A percentile compares a stretch with the other conserved stretches of the same genome.
phyloP scores from a whole-genome alignment of 2,888 invertebrate species.

The Pyrrhia umbra region DNA sequence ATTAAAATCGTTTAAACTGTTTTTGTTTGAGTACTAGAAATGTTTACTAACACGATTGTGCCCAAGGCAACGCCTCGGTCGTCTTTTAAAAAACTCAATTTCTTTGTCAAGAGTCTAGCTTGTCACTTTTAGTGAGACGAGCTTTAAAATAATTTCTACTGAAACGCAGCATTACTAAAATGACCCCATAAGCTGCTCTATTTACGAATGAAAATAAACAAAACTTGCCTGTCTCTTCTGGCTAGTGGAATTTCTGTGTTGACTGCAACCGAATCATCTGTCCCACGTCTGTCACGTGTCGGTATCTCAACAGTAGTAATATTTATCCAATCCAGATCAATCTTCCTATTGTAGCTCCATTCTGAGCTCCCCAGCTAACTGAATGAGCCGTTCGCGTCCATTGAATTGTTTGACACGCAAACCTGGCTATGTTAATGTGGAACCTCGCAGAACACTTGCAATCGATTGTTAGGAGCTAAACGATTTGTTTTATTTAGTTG shows the following conservation, averaged over 20 bases:
- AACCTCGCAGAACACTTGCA: constrained; percentile 29
- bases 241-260: not conserved
- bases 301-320: constrained; percentile 29
- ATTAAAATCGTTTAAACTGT: not conserved
- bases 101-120: too few species aligned
- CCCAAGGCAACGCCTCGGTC: not conserved
- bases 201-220: not conserved
- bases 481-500: constrained; percentile 37
- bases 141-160: too few species aligned
- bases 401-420: constrained; percentile 80
- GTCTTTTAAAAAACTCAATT: too few species aligned
- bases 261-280: not conserved
- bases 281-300: constrained; percentile 1
- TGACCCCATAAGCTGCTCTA: too few species aligned
- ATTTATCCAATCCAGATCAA: constrained; percentile 51
- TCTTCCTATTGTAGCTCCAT: constrained; percentile 66
- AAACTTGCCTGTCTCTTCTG: not conserved
- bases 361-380: constrained; percentile 68
- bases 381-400: constrained; percentile 73
- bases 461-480: constrained; percentile 21
- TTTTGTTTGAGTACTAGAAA: not conserved
- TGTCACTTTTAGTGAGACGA: too few species aligned
- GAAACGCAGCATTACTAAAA: too few species aligned
- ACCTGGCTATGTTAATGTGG: constrained; percentile 54
- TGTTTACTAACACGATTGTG: not conserved